Base-by-base conservation (phyloP, 2,797 vertebrate genomes). In the Hemibagrus guttatus region DNA sequence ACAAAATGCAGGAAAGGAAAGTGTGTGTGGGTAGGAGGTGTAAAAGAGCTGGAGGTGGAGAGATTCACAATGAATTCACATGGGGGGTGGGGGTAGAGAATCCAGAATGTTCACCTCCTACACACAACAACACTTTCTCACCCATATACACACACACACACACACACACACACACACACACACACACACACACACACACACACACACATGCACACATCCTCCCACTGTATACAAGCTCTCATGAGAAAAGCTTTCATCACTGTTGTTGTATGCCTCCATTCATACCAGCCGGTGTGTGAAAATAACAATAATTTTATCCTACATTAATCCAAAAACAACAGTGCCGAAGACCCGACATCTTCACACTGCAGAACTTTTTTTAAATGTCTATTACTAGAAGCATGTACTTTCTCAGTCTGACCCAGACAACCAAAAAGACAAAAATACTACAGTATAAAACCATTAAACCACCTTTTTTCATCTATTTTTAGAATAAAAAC, bases 61-160 rank as follows among this genome's bases (percentile, higher is more conserved):
- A 85, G 84, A 85, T 66, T 86, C 69, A 82, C 80, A 86, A 81
- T 81, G 87, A 90, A 88, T 88, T 81, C 81, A 83, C 84, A 78
- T 39, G n/a, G 23, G 52, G 35, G 8, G 4, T 4, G 46, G 56
- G 72, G 59, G 13, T 56, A 74, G 85, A 71, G 66, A 75, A 69
- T 76, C 52, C 61, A 79, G 76, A 84, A 49, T 69, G 94, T 92
- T 93, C 94, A 93, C 90, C 94, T 95, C 31, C 93, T 91, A 94
- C 93, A 93, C 87, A 63, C 85, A 79, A 58, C 46, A 92, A 92
- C 91, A 92, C 92, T 85, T 90, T 89, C 89, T 89, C 82, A 87
- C 84, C 87, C 87, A 86, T 81, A 61, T 58, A 61, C 58, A 61
- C 56, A 78, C 82, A 63, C 82, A 81, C 84, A 69, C 64, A 71